phyloP scores from a whole-genome alignment of 2,113 vertebrate genomes.

The Tonatia bakeri region DNA sequence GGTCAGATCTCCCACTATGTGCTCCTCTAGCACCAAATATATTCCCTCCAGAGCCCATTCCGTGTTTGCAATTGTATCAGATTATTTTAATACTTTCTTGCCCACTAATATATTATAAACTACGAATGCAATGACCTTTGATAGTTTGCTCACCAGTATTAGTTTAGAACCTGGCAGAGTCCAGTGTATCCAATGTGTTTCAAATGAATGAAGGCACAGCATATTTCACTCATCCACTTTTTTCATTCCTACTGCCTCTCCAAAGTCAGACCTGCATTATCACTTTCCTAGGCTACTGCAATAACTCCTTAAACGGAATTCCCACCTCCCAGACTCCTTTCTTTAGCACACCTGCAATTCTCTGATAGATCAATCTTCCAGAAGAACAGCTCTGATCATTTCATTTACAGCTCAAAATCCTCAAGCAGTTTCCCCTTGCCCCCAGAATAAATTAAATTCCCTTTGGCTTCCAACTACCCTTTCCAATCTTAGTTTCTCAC shows the following conservation, averaged over 20 bases:
- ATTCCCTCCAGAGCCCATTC: background rate
- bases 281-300: background rate
- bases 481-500: background rate
- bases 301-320: background rate
- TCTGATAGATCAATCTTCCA: background rate
- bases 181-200: background rate
- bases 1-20: background rate
- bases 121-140: background rate
- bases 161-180: background rate
- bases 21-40: background rate
- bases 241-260: background rate
- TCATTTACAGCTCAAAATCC: background rate
- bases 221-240: background rate
- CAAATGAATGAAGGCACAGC: background rate
- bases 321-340: background rate
- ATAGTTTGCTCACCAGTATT: background rate
- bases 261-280: background rate
- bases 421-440: background rate
- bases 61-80: background rate
- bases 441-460: conserved; percentile 20
- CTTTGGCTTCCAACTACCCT: background rate
- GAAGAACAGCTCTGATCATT: background rate
- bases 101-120: background rate
- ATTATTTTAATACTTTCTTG: background rate
- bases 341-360: background rate